Evolutionary conservation across 2,888 invertebrate species (phyloP), one percentile per base, ranked within the genome.

Genomic region (Volucella bombylans): DNA sequence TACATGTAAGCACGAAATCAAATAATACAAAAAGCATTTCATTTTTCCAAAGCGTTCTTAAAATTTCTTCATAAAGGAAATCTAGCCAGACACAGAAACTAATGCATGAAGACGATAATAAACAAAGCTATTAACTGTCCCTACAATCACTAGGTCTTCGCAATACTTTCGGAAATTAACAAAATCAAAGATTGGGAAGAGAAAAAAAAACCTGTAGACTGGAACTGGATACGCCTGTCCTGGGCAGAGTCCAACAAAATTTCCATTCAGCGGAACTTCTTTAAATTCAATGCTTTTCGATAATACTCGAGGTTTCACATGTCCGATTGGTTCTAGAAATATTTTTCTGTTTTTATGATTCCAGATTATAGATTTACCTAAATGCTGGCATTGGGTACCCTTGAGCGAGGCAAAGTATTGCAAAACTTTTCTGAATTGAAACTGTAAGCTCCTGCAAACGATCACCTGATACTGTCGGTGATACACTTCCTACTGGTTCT

Each of bases 341-440:
- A 57, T 52, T 31, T 31, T 9, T 45, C 12, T 8, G 9, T 47
- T 41, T 52, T 45, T 14, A 15, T 8, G 12, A 38, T 87, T 88
- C n/a, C 88, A 31, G n/a, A 23, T 82, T 90, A 90, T 6, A 6
- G 31, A 31, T 31, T 92, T 94, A 96, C 96, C 96, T 96, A 93
- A 95, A 95, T 71, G 92, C 91, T 83, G 96, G 95, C 90, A 95
- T 94, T 81, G 96, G 96, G 92, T 93, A 95, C 82, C 95, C 94
- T 93, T 96, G 96, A 89, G 95, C 94, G 88, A 95, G 94, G 91
- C 96, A 96, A 89, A 95, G 93, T 88, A 95, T 93, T 81, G 95
- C 94, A 87, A 95, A 94, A 87, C 92, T 93, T 87, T 92, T 91
- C 8, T 86, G 89, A 79, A 88, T 88, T 86, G 89, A 90, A 88